phyloP scores from a whole-genome alignment of 2,113 vertebrate genomes.

The Rhynchopsitta pachyrhyncha region DNA sequence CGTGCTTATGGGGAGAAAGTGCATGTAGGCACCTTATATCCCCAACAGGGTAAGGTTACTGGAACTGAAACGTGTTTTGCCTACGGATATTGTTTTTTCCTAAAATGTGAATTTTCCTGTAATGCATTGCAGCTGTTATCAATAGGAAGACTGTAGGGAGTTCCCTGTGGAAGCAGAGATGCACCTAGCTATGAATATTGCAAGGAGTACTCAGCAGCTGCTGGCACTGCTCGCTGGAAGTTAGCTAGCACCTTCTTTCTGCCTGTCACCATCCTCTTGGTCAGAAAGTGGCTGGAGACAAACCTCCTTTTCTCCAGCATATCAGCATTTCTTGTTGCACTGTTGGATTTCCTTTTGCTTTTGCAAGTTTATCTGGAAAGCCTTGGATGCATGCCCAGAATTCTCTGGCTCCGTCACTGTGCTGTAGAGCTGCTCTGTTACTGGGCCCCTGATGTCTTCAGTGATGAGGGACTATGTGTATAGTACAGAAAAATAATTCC shows the following conservation, averaged over 20 bases:
- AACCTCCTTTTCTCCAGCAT: background rate
- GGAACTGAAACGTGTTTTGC: background rate
- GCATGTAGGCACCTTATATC: background rate
- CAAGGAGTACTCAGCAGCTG: background rate
- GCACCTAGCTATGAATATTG: background rate
- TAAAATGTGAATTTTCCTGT: background rate
- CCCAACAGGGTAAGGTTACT: background rate
- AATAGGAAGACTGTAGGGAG: background rate
- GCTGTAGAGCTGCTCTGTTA: too few relatives aligned
- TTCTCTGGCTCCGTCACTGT: background rate
- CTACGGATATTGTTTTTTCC: background rate
- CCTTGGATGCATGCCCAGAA: background rate
- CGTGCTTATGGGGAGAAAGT: background rate
- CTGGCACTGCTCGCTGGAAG: background rate
- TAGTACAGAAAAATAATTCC: background rate
- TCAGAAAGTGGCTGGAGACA: background rate
- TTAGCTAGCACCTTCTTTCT: background rate
- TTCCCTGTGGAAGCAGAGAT: background rate
- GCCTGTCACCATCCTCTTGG: too few relatives aligned
- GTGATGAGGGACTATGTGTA: rapidly evolving
- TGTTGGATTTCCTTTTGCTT: background rate
- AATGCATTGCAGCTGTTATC: background rate
- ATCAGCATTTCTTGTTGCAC: background rate
- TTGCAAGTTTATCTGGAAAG: background rate
- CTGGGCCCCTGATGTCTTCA: background rate